Base-by-base conservation (phyloP, 2,797 vertebrate genomes). In the Enteromius argenteus region DNA sequence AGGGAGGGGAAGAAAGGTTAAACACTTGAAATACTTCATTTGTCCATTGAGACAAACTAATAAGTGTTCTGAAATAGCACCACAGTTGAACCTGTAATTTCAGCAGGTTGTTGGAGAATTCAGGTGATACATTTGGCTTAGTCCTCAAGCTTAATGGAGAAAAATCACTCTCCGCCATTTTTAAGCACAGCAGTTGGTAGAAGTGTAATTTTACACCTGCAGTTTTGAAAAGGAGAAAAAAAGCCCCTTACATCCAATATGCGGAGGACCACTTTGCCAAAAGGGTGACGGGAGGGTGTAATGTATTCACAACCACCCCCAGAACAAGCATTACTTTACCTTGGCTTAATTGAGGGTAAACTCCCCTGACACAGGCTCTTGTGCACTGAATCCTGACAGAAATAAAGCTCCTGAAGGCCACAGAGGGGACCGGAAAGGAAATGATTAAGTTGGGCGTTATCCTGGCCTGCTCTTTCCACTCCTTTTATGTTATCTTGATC, bases 341-440 rank as follows among this genome's bases (percentile, higher is more conserved):
- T 94, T 92, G 94, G 92, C 91, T 94, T 95, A 95, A 95, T 95
- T 96, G 94, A 95, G 94, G 92, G 92, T 93, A 94, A 94, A 94
- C 91, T 95, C 93, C 93, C 94, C 86, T 85, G 94, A 93, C 93
- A 92, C 93, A 88, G 91, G 92, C 94, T 94, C 93, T 46, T 74
- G 35, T 88, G 88, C 84, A 27, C 89, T 91, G 92, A 94, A 93
- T 94, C 93, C 92, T 93, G 92, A 92, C 93, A 87, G 90, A 89
- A 92, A 91, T 92, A 92, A 91, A 89, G 88, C 89, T 87, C 66
- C 78, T 88, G 85, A 62, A 88, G 92, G 92, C 92, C 91, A 93
- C 90, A 86, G 88, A 86, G 89, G 42, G 91, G 92, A 89, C 89
- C 51, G 89, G 88, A 86, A 88, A 89, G 87, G 89, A 86, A 91